A percentile compares a stretch with the other conserved stretches of the same genome.
Conservation (phyloP, 1,140 invertebrate species). For the Zelostemma sp. region DNA sequence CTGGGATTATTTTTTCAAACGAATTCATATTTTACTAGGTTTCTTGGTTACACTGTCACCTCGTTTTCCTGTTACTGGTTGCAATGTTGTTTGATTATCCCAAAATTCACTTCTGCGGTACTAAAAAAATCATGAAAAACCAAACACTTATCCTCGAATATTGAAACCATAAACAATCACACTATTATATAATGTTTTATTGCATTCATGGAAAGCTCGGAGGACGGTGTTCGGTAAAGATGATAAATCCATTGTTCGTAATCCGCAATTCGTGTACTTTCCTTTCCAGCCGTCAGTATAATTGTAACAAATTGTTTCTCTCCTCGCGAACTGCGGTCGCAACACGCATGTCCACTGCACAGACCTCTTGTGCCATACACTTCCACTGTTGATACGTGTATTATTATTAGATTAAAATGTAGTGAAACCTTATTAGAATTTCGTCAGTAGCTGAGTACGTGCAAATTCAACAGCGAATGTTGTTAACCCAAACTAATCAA, state of each 20-base stretch:
- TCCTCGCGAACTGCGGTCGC: slow-evolving; percentile 30
- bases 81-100: too few species aligned
- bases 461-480: slow-evolving; percentile 38
- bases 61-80: too few species aligned
- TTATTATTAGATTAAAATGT: slow-evolving; percentile 60
- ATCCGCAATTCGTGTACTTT: slow-evolving; percentile 35
- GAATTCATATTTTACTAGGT: too few species aligned
- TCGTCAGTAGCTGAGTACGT: slow-evolving; percentile 50
- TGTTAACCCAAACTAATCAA: slow-evolving; percentile 7
- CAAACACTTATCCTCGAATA: too few species aligned
- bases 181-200: neutral
- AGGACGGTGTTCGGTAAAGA: slow-evolving; percentile 32
- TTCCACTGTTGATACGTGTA: slow-evolving; percentile 35
- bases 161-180: too few species aligned
- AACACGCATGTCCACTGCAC: slow-evolving; percentile 14
- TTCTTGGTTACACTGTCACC: too few species aligned
- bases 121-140: too few species aligned
- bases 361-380: slow-evolving; percentile 6
- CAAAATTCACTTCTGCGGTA: too few species aligned
- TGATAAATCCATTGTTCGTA: slow-evolving; percentile 41
- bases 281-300: slow-evolving; percentile 54
- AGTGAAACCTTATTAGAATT: slow-evolving; percentile 62
- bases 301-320: slow-evolving; percentile 59
- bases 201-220: slow-evolving; percentile 32
- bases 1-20: too few species aligned